These are phyloP conservation scores for Eutolmus rufibarbis DNA, from an alignment of 2,888 invertebrate genomes.

Conservation along the genomic window DNA sequence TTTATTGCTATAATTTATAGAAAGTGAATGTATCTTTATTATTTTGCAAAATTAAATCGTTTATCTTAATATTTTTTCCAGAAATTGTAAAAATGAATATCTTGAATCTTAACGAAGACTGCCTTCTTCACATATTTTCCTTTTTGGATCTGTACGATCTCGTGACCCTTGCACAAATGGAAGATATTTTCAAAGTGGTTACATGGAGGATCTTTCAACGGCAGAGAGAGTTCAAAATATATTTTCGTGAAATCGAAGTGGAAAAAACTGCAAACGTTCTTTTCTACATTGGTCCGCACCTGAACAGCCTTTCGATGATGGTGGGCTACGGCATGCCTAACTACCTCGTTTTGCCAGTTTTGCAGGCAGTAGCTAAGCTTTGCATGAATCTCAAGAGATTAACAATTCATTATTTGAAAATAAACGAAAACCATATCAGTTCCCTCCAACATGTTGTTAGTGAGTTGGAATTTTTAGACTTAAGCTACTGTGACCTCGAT, in stretches of 20 bases:
- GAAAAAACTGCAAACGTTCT: neutral
- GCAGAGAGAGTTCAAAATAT: neutral
- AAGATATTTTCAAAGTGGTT: neutral
- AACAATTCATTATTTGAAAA: neutral
- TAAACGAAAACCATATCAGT: neutral
- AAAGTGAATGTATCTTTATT: neutral
- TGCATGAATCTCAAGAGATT: neutral
- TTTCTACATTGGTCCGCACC: neutral
- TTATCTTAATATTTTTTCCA: neutral
- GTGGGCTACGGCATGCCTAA: neutral
- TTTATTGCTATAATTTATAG: neutral
- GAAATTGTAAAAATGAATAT: neutral
- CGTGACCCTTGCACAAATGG: neutral
- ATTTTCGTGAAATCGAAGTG: neutral
- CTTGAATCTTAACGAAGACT: slow-evolving; percentile 12
- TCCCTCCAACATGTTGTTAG: neutral
- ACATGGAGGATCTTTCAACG: neutral
- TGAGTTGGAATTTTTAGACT: neutral
- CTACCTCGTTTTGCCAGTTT: neutral
- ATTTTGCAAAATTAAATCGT: neutral
- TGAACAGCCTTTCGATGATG: neutral
- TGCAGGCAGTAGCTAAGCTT: neutral
- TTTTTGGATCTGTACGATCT: slow-evolving; percentile 1
- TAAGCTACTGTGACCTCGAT: neutral
- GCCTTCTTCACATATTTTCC: neutral